Evolutionary conservation across 2,113 vertebrate genomes (phyloP).

Genomic region (Colinus virginianus): DNA sequence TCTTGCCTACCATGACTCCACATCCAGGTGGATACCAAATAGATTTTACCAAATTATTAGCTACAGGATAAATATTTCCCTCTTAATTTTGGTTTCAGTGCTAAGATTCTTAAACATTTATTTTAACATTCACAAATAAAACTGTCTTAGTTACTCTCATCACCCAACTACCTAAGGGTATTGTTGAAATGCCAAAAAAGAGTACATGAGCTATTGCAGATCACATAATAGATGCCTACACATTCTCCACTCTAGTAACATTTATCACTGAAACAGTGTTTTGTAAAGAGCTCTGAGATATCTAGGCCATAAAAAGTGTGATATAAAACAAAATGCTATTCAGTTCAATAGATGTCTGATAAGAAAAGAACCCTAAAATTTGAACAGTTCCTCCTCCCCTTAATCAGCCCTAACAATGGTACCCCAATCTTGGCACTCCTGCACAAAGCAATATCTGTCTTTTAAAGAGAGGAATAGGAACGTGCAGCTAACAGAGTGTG

Average conservation of each 20-base stretch:
- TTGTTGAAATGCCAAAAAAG: conserved; percentile 51
- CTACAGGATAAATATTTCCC: conserved; percentile 27
- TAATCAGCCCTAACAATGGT: conserved; percentile 68
- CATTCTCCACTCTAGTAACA: conserved; percentile 25
- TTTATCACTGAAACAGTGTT: conserved; percentile 55
- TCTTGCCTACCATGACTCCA: neutral
- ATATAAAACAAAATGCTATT: conserved; percentile 70
- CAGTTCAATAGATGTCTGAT: conserved; percentile 62
- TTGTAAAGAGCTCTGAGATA: conserved; percentile 64
- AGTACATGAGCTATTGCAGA: conserved; percentile 33
- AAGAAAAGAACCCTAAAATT: conserved; percentile 73
- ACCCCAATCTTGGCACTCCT: conserved; percentile 48
- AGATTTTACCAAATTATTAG: conserved; percentile 4
- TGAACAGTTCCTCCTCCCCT: conserved; percentile 65
- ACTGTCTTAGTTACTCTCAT: conserved; percentile 22
- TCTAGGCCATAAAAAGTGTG: conserved; percentile 51
- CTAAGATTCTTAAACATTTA: conserved; percentile 18
- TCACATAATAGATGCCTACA: conserved; percentile 63
- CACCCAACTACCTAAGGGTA: conserved; percentile 3
- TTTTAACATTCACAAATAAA: conserved; percentile 30
- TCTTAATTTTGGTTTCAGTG: conserved; percentile 14
- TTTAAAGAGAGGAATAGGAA: conserved; percentile 61
- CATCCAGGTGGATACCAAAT: neutral
- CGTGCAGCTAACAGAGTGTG: conserved; percentile 39
- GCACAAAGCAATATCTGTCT: conserved; percentile 43